Base-by-base conservation (phyloP, 2,888 invertebrate genomes). In the Cosmia trapezina region DNA sequence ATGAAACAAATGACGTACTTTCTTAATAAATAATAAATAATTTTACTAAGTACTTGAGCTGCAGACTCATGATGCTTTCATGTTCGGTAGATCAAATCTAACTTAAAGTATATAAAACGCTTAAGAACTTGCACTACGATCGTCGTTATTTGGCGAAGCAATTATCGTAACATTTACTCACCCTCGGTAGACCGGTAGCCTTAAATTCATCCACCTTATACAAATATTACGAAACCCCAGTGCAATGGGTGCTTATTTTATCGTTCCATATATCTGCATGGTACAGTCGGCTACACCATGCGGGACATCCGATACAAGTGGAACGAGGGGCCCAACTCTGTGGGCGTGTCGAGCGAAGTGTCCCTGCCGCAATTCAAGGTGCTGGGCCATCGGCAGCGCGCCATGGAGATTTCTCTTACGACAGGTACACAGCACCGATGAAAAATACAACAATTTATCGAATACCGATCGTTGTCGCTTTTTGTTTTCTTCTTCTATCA, bases 281-380 rank as follows among this genome's bases (percentile, higher is more conserved):
- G 93, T 93, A 96, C 97, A 99, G 99, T 99, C 97, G 99, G 99
- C 97, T 99, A 99, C 98, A 99, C 99, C 96, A 99, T 98, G 98
- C 97, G 98, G 97, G 99, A 99, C 97, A 99, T 99, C 97, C 98
- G 98, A 94, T 99, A 99, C 98, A 98, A 98, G 96, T 99, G 99
- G 99, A 98, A 98, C 97, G 98, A 98, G 96, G 98, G 98, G 90
- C 98, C 98, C 92, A 98, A 98, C 97, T 98, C 98, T 94, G 98
- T 99, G 95, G 98, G 98, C 95, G 98, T 99, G 93, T 98, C 98
- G 96, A 98, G 98, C 96, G 98, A 98, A 96, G 98, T 99, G 95
- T 98, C 98, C 93, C 97, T 99, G 96, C 99, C 99, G 95, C 99
- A 99, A 97, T 99, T 99, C 98, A 98, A 98, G 97, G 98, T 99